Percentiles rank a stretch among this genome's conserved stretches.
Conservation (phyloP, 2,113 vertebrate genomes). For the Epinephelus lanceolatus region DNA sequence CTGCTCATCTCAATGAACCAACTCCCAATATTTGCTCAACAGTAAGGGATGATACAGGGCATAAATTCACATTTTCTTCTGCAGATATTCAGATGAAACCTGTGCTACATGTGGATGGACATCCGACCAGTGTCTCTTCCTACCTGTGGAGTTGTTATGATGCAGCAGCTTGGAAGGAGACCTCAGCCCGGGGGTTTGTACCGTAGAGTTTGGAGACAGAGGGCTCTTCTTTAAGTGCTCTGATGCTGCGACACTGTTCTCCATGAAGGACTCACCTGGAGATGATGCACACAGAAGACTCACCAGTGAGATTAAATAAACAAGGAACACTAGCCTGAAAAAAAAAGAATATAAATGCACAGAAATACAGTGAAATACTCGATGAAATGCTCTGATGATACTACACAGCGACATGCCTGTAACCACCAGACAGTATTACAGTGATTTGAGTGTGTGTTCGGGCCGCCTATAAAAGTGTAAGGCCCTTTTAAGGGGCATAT, state of each 20-base stretch:
- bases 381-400: too few relatives aligned
- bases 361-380: background rate
- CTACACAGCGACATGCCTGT: background rate
- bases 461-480: constrained; percentile 21
- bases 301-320: background rate
- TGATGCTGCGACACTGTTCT: constrained; percentile 82
- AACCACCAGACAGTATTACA: background rate
- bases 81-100: too few relatives aligned
- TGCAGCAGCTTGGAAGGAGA: constrained; percentile 87
- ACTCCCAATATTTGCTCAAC: too few relatives aligned
- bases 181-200: constrained; percentile 83
- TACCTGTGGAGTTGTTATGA: constrained; percentile 90
- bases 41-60: too few relatives aligned
- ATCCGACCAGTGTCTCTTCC: constrained; percentile 16
- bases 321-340: background rate
- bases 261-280: constrained; percentile 90
- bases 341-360: background rate
- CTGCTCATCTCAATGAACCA: too few relatives aligned
- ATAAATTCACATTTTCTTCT: too few relatives aligned
- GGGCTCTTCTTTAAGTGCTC: constrained; percentile 91
- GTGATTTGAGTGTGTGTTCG: constrained; percentile 20
- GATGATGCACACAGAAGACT: background rate
- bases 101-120: too few relatives aligned
- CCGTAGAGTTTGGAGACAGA: constrained; percentile 86
- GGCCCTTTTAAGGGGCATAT: constrained; percentile 26